Evolutionary conservation across 2,113 vertebrate species (phyloP), one percentile per base, ranked within the genome.

Genomic region (Hippocampus abdominalis): DNA sequence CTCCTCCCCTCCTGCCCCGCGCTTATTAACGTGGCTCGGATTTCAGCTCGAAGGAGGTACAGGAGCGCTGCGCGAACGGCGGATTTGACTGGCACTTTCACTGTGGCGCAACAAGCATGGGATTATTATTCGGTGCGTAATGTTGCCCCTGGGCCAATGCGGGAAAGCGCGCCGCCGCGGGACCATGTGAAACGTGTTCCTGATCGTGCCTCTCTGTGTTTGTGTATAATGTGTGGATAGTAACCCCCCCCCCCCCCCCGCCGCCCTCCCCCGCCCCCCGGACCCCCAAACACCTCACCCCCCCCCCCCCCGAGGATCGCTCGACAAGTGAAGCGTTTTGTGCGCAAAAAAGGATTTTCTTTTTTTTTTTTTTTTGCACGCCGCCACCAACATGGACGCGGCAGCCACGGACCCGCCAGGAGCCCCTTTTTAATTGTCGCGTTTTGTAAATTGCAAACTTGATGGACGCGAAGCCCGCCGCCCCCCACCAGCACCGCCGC

Each of bases 181-280:
- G 91, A 91, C 84, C 88, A 92, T 91, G 91, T 90, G 89, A 90
- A 72, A 80, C 80, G 87, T 91, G 87, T 91, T 88, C 78, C 89
- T 90, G 92, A 88, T 92, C 79, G 76, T 92, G 81, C 79, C 87
- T 92, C 91, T 90, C 78, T 91, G 92, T 87, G 91, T 91, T 91
- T 66, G 79, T 92, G 74, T 91, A 90, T 86, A 89, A 82, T 54
- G 86, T 89, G 57, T 60, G 57, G 27, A 60, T 60, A 29, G 27
- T 64, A 27, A 18, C 12, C 4, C 40, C 40, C 36, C 11, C 60
- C 59, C 6, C 16, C 11, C 29, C 57, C 15, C n/a, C n/a, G n/a
- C n/a, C 29, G 3, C 59, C 9, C 25, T 3, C 13, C 15, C 20
- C 16, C 39, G 18, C 18, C 32, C 57, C 15, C 57, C 57, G 1